phyloP scores from a whole-genome alignment of 2,113 vertebrate genomes.

The Trachemys scripta region DNA sequence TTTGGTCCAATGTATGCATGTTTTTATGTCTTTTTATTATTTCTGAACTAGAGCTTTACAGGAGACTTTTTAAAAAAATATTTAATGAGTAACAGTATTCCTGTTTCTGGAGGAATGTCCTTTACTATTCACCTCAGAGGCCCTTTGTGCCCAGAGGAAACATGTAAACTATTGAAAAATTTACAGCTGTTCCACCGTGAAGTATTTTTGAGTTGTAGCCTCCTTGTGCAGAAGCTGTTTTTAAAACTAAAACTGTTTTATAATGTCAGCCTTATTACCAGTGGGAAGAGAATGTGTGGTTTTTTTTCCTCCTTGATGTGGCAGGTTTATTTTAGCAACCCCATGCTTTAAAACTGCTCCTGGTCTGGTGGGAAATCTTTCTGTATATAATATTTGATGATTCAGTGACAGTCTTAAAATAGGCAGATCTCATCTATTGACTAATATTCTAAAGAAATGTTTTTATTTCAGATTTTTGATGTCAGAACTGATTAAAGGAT shows the following conservation, averaged over 20 bases:
- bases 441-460: background rate
- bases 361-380: constrained; percentile 34
- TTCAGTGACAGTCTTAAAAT: background rate
- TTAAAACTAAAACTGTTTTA: background rate
- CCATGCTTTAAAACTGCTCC: background rate
- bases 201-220: background rate
- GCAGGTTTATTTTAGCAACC: background rate
- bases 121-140: background rate
- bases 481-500: background rate
- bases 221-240: background rate
- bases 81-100: background rate
- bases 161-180: constrained; percentile 7
- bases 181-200: background rate
- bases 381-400: background rate
- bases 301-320: constrained; percentile 16
- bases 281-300: constrained; percentile 13
- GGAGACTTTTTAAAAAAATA: background rate
- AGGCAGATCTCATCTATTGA: background rate
- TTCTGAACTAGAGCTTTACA: background rate
- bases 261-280: background rate
- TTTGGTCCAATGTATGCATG: background rate
- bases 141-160: background rate
- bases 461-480: background rate
- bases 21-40: background rate
- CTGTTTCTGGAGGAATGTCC: background rate